Conservation (phyloP, 2,888 invertebrate genomes). For the Malacosoma neustria region DNA sequence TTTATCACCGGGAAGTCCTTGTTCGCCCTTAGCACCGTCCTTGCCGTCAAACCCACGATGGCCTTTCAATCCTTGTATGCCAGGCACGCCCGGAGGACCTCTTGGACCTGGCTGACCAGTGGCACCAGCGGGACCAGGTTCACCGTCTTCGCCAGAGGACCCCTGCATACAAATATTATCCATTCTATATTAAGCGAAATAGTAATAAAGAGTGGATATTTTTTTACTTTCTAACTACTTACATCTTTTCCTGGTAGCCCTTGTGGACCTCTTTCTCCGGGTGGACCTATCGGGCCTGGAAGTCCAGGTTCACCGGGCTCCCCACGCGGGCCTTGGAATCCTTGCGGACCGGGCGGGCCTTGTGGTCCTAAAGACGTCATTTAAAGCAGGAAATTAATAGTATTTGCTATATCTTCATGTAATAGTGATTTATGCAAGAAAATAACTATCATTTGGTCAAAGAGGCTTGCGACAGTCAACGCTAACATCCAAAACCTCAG, state of each 20-base stretch:
- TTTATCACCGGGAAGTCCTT: conserved; percentile 84
- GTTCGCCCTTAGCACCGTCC: conserved; percentile 88
- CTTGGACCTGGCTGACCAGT: conserved; percentile 83
- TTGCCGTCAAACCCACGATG: conserved; percentile 87
- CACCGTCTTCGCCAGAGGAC: conserved; percentile 86
- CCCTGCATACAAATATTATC: conserved; percentile 64
- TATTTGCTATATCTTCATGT: too few species aligned
- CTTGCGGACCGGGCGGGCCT: conserved; percentile 78
- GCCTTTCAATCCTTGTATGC: conserved; percentile 87
- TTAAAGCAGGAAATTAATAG: too few species aligned
- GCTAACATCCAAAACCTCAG: too few species aligned
- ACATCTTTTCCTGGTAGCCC: conserved; percentile 87
- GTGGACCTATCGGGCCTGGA: conserved; percentile 78
- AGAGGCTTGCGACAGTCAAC: too few species aligned
- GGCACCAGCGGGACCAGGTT: conserved; percentile 82
- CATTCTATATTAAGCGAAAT: too few species aligned
- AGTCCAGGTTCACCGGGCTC: conserved; percentile 85
- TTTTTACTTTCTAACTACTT: too few species aligned
- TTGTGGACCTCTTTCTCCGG: conserved; percentile 80
- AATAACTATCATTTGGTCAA: too few species aligned
- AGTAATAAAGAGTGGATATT: too few species aligned
- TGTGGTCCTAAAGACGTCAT: conserved; percentile 45
- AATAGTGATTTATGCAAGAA: too few species aligned
- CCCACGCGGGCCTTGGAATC: conserved; percentile 88
- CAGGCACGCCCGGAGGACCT: conserved; percentile 83